Conservation (phyloP, 2,113 vertebrate species). For the Globicephala melas region DNA sequence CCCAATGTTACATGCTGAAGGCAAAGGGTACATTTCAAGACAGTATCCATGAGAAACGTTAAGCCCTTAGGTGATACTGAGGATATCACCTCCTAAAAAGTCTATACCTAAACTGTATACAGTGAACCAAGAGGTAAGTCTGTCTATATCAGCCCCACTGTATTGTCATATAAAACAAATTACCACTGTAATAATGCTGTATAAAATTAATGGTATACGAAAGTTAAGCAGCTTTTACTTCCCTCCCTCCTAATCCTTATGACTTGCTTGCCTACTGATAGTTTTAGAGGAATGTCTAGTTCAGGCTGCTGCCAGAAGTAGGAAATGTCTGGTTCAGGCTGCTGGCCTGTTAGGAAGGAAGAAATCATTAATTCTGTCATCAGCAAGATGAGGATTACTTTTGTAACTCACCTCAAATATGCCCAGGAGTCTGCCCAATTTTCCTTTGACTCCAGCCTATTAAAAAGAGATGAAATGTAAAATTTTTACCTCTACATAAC, state of each 20-base stretch:
- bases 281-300: neutral
- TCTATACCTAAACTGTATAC: neutral
- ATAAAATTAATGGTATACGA: neutral
- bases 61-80: neutral
- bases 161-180: neutral
- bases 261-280: neutral
- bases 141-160: neutral
- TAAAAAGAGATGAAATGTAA: constrained; percentile 51
- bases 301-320: neutral
- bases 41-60: neutral
- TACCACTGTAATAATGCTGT: neutral
- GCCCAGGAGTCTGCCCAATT: constrained; percentile 94
- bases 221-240: neutral
- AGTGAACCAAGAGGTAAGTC: neutral
- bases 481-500: constrained; percentile 19
- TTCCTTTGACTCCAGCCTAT: constrained; percentile 97
- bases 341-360: neutral
- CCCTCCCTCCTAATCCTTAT: neutral
- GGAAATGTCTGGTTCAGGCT: neutral
- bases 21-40: neutral
- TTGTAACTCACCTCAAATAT: constrained; percentile 96
- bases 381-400: constrained; percentile 28
- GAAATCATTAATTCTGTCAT: neutral
- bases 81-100: neutral
- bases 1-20: neutral